These are phyloP conservation scores for Peromyscus nudipes DNA, from an alignment of 2,797 vertebrate species.

Conservation along the genomic window DNA sequence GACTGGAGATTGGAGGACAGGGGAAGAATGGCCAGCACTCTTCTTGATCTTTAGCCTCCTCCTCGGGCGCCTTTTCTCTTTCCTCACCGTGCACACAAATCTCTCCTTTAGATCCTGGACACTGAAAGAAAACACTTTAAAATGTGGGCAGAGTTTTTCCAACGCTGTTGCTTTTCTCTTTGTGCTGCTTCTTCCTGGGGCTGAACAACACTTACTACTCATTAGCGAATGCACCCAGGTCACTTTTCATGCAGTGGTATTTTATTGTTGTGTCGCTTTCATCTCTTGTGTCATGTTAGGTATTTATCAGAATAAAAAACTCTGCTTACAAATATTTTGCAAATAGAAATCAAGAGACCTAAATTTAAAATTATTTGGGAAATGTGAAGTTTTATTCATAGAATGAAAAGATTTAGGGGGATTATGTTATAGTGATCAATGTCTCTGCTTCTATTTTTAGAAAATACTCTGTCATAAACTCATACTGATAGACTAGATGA, in stretches of 20 bases:
- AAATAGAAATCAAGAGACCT: constrained; percentile 10
- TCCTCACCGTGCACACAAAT: constrained; percentile 60
- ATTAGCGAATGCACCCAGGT: constrained; percentile 16
- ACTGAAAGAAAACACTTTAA: constrained; percentile 65
- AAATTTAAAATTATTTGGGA: constrained; percentile 8
- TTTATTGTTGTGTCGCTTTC: constrained; percentile 59
- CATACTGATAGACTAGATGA: neutral
- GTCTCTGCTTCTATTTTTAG: neutral
- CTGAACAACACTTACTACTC: constrained; percentile 36
- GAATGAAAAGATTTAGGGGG: neutral
- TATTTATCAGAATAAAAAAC: constrained; percentile 13
- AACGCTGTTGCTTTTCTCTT: constrained; percentile 46
- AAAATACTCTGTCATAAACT: constrained; percentile 3
- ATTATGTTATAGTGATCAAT: constrained; percentile 14
- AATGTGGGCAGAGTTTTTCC: neutral
- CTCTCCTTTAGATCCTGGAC: constrained; percentile 32
- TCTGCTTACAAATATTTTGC: constrained; percentile 36
- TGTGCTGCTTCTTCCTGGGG: constrained; percentile 46
- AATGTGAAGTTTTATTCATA: neutral
- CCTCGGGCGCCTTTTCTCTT: neutral
- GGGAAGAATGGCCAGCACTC: neutral
- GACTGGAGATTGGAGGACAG: neutral
- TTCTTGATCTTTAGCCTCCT: constrained; percentile 28
- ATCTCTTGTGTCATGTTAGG: neutral
- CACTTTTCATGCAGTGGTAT: constrained; percentile 6